Base-by-base conservation (phyloP, 2,797 vertebrate species). In the Alectoris magna region DNA sequence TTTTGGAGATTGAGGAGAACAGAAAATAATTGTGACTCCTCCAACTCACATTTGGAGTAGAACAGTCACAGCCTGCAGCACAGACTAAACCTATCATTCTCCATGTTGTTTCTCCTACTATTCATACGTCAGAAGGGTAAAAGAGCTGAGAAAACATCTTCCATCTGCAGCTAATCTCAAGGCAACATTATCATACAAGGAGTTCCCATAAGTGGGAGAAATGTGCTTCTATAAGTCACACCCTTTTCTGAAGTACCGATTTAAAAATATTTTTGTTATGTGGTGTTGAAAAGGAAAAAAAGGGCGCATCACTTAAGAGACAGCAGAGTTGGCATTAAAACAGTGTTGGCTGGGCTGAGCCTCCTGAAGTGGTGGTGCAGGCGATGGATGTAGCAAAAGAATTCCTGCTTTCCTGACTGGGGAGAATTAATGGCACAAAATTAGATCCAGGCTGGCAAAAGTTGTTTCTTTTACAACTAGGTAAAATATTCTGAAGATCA, bases 321-420 rank as follows among this genome's bases (percentile, higher is more conserved):
- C 3, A 29, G 48, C 53, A 43, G 29, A 43, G 16, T 12, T 51
- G 38, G 5, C 66, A 53, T 4, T 1, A 0, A n/a, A 76, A 22
- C 66, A 23, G 16, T 9, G 55, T 29, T 67, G 67, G 26, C 26
- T 22, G 0, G 1, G 26, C 36, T 0, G 0, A 76, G 22, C 17
- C 26, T 59, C 38, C 12, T 13, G 18, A 87, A 64, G 56, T 69
- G 41, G 64, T 1, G 0, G 41, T 53, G 22, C 31, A 76, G 34
- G 67, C 22, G 66, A 53, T 1, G 2, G 66, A 53, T 1, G 2
- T 14, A 59, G 39, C 19, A 43, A 53, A 74, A 9, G 11, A 66
- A 12, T 19, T 90, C 48, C 60, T 67, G 19, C 27, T 91, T 87
- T 86, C 26, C 64, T 81, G 36, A 51, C 69, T 34, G 48, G 75